Conservation (phyloP, 2,113 vertebrate species). For the Dipodomys spectabilis region DNA sequence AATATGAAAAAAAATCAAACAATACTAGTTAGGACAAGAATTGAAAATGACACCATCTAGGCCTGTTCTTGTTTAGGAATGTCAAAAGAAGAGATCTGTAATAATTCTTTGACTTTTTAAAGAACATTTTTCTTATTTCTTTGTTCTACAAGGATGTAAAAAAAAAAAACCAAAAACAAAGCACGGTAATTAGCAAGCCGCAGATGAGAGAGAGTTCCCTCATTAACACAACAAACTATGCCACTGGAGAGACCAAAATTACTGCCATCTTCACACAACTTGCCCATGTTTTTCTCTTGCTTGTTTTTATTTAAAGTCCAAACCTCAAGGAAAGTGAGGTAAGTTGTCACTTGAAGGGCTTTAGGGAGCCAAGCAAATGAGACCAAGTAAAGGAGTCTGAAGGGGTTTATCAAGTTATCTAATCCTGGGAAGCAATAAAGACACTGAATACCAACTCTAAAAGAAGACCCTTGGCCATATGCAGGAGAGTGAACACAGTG, state of each 20-base stretch:
- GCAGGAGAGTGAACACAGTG: not conserved
- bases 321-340: constrained; percentile 22
- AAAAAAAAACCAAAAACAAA: not conserved
- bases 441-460: not conserved
- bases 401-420: constrained; percentile 10
- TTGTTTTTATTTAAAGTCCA: not conserved
- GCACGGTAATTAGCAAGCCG: constrained; percentile 75
- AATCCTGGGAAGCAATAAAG: not conserved
- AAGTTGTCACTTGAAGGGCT: constrained; percentile 36
- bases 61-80: constrained; percentile 76
- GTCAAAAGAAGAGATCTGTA: constrained; percentile 74
- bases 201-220: constrained; percentile 63
- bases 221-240: constrained; percentile 53
- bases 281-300: not conserved
- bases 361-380: constrained; percentile 25
- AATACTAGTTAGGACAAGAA: constrained; percentile 74
- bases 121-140: constrained; percentile 65
- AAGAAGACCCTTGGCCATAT: not conserved
- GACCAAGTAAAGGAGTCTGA: not conserved
- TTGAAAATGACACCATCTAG: constrained; percentile 72
- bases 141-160: constrained; percentile 60
- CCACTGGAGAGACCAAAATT: constrained; percentile 58
- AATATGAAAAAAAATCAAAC: constrained; percentile 57
- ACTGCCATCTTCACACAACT: not conserved
- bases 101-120: constrained; percentile 76